Conservation (phyloP, 2,888 invertebrate species). For the Quadroppia sp. region DNA sequence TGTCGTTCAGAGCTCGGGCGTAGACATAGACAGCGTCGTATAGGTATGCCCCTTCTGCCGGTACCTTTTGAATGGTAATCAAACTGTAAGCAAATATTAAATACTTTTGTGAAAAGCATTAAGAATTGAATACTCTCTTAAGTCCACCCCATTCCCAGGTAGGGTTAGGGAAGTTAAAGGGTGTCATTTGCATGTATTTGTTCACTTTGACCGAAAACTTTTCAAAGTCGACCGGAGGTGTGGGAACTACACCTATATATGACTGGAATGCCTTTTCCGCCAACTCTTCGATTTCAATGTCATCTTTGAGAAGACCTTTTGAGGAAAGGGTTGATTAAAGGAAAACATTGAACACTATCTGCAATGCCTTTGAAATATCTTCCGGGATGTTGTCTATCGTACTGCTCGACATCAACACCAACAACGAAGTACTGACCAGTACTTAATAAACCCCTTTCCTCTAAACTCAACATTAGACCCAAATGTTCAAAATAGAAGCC, state of each 20-base stretch:
- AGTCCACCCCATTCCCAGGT: slow-evolving; percentile 66
- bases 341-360: background rate
- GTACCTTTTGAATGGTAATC: slow-evolving; percentile 45
- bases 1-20: slow-evolving; percentile 53
- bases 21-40: slow-evolving; percentile 56
- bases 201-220: slow-evolving; percentile 73
- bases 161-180: slow-evolving; percentile 82
- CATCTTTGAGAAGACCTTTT: slow-evolving; percentile 63
- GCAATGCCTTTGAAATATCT: slow-evolving; percentile 69
- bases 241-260: slow-evolving; percentile 74
- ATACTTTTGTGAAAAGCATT: too few relatives aligned
- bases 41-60: slow-evolving; percentile 54
- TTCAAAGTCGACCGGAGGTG: slow-evolving; percentile 63
- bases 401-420: slow-evolving; percentile 83
- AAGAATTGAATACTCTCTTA: slow-evolving; percentile 61
- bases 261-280: slow-evolving; percentile 67
- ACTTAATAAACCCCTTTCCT: slow-evolving; percentile 73
- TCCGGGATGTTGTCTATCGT: slow-evolving; percentile 68
- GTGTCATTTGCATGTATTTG: slow-evolving; percentile 73
- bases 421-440: slow-evolving; percentile 89
- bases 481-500: slow-evolving; percentile 87
- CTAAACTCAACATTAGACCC: slow-evolving; percentile 80
- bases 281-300: slow-evolving; percentile 52
- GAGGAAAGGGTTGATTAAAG: background rate
- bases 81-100: too few relatives aligned